Conservation (phyloP, 2,113 vertebrate species). For the Clarias macrocephalus region DNA sequence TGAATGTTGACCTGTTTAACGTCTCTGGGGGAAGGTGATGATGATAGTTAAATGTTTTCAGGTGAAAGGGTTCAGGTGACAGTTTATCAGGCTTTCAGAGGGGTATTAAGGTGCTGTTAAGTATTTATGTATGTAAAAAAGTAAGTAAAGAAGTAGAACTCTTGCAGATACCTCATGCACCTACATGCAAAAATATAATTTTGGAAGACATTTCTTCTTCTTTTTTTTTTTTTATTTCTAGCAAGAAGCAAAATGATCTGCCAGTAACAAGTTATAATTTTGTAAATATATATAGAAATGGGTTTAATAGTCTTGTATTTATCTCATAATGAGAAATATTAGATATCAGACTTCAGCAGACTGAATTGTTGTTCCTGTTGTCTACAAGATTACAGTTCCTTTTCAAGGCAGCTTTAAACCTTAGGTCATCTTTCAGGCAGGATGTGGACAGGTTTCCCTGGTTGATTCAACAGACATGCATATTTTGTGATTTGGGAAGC, state of each 20-base stretch:
- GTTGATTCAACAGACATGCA: not conserved
- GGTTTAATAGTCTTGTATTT: not conserved
- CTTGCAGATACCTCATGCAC: not conserved
- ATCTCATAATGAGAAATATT: not conserved
- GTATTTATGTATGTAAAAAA: not conserved
- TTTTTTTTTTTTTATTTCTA: no score
- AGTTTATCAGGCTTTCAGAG: not conserved
- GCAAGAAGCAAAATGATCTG: not conserved
- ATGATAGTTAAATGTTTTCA: not conserved
- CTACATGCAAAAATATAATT: not conserved
- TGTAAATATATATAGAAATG: not conserved
- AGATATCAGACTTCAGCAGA: not conserved
- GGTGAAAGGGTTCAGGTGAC: not conserved
- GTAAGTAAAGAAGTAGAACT: not conserved
- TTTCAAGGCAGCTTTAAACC: not conserved
- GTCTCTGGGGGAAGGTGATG: not conserved
- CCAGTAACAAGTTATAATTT: not conserved
- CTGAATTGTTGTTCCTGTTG: not conserved
- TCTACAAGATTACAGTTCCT: not conserved
- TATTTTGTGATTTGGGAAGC: not conserved
- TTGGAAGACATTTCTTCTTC: not conserved
- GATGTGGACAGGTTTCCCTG: constrained; percentile 3
- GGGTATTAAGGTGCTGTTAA: not conserved
- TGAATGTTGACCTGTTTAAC: not conserved
- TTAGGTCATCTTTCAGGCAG: not conserved